A percentile compares a stretch with the other conserved stretches of the same genome.
These are phyloP conservation scores for Apocheima hispidaria DNA, from an alignment of 2,888 invertebrate genomes.

Conservation along the genomic window DNA sequence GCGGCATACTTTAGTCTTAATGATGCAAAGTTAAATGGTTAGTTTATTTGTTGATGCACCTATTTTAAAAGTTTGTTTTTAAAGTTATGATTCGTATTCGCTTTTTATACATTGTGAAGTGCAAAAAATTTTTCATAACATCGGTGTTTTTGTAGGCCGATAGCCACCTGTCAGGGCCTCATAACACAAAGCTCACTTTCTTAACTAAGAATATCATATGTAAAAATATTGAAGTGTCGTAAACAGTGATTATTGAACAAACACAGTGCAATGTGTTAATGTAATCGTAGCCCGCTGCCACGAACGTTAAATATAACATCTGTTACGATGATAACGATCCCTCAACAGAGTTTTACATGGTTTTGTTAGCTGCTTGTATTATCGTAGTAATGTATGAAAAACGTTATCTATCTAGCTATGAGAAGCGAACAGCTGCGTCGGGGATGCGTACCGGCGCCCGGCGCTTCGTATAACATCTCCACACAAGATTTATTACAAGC, in stretches of 20 bases:
- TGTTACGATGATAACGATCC: constrained; percentile 52
- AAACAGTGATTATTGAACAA: constrained; percentile 40
- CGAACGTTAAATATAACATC: constrained; percentile 55
- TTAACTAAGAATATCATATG: neutral
- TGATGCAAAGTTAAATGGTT: too few species aligned
- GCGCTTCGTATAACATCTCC: constrained; percentile 57
- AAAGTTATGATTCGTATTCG: neutral
- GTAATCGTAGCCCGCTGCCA: constrained; percentile 38
- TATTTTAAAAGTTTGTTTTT: too few species aligned
- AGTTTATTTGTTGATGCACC: too few species aligned
- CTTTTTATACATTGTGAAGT: neutral
- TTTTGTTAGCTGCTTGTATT: neutral
- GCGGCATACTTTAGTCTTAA: too few species aligned
- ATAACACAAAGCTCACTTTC: constrained; percentile 1
- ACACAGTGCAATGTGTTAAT: constrained; percentile 41
- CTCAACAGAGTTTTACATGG: constrained; percentile 40
- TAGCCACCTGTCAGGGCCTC: constrained; percentile 9
- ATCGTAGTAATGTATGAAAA: constrained; percentile 14
- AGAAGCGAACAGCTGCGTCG: constrained; percentile 57
- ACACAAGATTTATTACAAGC: constrained; percentile 68
- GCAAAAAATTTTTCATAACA: neutral
- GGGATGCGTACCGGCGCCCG: constrained; percentile 55
- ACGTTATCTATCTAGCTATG: constrained; percentile 29
- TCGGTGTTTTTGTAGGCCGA: neutral
- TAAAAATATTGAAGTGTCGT: constrained; percentile 36